Percentiles rank a stretch among this genome's conserved stretches.
Conservation (phyloP, 92 coral and sea anemone genomes). For the Porites lobata region DNA sequence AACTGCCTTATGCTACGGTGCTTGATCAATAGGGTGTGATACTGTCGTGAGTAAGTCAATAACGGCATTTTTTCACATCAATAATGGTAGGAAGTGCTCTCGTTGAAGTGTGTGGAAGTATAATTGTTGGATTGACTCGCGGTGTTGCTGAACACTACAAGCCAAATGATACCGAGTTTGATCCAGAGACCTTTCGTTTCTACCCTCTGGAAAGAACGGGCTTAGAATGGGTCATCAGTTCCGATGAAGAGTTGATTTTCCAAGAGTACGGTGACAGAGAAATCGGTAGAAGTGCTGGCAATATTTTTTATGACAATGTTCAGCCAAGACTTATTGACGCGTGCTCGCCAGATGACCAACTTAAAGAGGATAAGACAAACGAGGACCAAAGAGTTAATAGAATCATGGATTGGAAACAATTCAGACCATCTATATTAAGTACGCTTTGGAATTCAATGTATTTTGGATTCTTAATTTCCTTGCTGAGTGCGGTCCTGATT, state of each 20-base stretch:
- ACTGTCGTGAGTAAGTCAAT: too few relatives aligned
- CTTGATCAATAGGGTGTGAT: too few relatives aligned
- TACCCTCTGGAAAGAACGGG: not conserved
- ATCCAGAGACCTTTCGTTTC: not conserved
- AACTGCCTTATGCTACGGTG: too few relatives aligned
- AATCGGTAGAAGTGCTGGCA: not conserved
- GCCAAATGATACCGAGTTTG: not conserved
- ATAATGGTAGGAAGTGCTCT: not conserved
- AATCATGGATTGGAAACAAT: slow-evolving; percentile 9
- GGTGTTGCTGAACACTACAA: not conserved
- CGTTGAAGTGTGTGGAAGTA: not conserved
- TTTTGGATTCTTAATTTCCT: slow-evolving; percentile 8
- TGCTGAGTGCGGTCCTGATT: not conserved
- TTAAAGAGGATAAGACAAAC: not conserved
- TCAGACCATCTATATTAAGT: not conserved
- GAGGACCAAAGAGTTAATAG: too few relatives aligned
- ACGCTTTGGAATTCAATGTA: slow-evolving; percentile 10
- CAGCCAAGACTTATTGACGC: not conserved
- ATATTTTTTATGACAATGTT: not conserved
- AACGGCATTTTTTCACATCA: not conserved
- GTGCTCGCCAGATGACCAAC: not conserved
- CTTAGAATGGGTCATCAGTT: not conserved
- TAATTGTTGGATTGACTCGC: not conserved
- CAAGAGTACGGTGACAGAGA: not conserved
- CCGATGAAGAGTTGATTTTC: not conserved